Evolutionary conservation across 2,888 invertebrate species (phyloP).

Genomic region (Anarsia innoxiella): DNA sequence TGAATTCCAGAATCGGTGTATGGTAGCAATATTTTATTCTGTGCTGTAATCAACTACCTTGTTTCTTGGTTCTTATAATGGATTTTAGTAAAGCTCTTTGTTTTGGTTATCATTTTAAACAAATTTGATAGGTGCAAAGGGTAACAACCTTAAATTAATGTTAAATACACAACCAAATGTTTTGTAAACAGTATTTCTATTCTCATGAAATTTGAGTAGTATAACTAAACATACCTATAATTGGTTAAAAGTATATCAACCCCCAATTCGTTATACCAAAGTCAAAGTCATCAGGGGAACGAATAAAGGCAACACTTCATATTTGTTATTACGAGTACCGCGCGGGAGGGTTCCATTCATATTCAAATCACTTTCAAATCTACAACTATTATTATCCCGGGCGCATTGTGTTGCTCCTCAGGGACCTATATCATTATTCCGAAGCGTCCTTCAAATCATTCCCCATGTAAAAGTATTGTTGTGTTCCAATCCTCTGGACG

Average conservation of each 20-base stretch:
- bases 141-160: no score
- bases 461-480: slow-evolving; percentile 62
- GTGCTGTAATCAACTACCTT: no score
- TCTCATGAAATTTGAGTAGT: no score
- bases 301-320: slow-evolving; percentile 68
- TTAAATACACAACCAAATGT: no score
- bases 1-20: no score
- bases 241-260: slow-evolving; percentile 51
- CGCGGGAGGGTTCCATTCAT: slow-evolving; percentile 72
- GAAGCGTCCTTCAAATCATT: slow-evolving; percentile 62
- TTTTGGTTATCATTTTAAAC: no score
- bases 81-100: no score
- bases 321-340: slow-evolving; percentile 68
- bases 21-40: no score
- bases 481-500: slow-evolving; percentile 46
- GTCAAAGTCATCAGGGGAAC: slow-evolving; percentile 60
- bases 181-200: no score
- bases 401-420: slow-evolving; percentile 64
- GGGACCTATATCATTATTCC: slow-evolving; percentile 70
- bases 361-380: slow-evolving; percentile 74
- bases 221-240: slow-evolving; percentile 34
- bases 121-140: no score
- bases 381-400: slow-evolving; percentile 72
- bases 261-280: slow-evolving; percentile 58
- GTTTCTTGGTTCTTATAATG: no score